A percentile compares a stretch with the other conserved stretches of the same genome.
Conservation (phyloP, 2,888 invertebrate species). For the Mythimna albipuncta region DNA sequence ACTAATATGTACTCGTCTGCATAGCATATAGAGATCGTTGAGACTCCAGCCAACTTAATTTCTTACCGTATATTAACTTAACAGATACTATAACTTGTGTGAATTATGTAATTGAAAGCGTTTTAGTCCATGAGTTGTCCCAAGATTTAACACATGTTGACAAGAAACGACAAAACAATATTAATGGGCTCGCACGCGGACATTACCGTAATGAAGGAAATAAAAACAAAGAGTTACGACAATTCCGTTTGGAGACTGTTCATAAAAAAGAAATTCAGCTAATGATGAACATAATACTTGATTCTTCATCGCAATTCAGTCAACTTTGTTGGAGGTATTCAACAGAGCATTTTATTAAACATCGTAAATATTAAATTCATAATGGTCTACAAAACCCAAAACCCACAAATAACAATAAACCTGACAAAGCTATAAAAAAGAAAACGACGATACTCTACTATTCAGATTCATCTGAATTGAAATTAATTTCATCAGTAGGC, state of each 20-base stretch:
- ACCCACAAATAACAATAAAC: constrained; percentile 37
- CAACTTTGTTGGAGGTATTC: background rate
- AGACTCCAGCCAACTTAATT: constrained; percentile 29
- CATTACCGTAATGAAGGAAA: constrained; percentile 28
- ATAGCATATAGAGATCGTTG: constrained; percentile 25
- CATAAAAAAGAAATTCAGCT: constrained; percentile 1
- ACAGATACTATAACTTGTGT: constrained; percentile 14
- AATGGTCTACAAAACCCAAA: constrained; percentile 8
- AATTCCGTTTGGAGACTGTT: constrained; percentile 4
- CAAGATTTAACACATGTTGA: constrained; percentile 45
- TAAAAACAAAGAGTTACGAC: constrained; percentile 14
- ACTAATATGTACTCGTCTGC: constrained; percentile 64
- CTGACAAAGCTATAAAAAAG: constrained; percentile 49
- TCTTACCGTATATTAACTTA: constrained; percentile 23
- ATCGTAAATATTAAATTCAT: constrained; percentile 31
- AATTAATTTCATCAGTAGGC: constrained; percentile 65
- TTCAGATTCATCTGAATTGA: constrained; percentile 65
- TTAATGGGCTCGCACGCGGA: constrained; percentile 33
- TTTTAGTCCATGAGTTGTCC: constrained; percentile 20
- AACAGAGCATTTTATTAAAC: constrained; percentile 18
- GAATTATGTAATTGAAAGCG: constrained; percentile 42
- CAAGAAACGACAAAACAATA: constrained; percentile 42
- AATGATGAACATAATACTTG: constrained; percentile 11
- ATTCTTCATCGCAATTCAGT: constrained; percentile 14
- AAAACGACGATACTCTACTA: constrained; percentile 49